Base-by-base conservation (phyloP, 2,797 vertebrate genomes). In the Sphaeramia orbicularis region DNA sequence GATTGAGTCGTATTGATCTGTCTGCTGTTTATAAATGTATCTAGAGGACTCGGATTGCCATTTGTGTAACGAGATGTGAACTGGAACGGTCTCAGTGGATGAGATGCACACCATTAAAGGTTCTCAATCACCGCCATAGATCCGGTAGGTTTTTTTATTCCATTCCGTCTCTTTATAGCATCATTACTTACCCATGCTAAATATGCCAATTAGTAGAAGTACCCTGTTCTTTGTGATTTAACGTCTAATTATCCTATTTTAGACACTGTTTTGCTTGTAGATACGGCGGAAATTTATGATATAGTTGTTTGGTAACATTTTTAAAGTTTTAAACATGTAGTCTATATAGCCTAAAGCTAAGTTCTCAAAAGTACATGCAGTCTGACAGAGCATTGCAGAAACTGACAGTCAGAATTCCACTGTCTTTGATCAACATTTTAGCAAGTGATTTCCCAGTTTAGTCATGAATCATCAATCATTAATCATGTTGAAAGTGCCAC, bases 401-500 rank as follows among this genome's bases (percentile, higher is more conserved):
- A 60, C 71, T 56, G 57, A 70, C 37, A 58, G 42, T 21, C 36
- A 44, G 24, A 63, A 65, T 48, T 44, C 19, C n/a, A 47, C 10
- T 43, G 49, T 38, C 50, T 75, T 78, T 78, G 42, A 61, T 61
- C 45, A 53, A 47, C 54, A 58, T 61, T n/a, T 72, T 73, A 53
- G 37, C 49, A 60, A 52, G 18, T 51, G 9, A 70, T 63, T 68
- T 40, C 35, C 36, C 24, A 47, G 45, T 58, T 52, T 40, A 73
- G 64, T 70, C 61, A 67, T 37, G 15, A 18, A 65, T 60, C 40
- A 71, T 74, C 50, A 71, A 50, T 72, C 3, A 4, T 7, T 59
- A 76, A 53, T n/a, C 12, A 41, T 72, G 56, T 58, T 51, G 32
- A 59, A 71, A 49, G 59, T 60, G 65, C 71, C 44, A 55, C 21